These are phyloP conservation scores for Talpa occidentalis DNA, from an alignment of 2,113 vertebrate species.

Conservation along the genomic window DNA sequence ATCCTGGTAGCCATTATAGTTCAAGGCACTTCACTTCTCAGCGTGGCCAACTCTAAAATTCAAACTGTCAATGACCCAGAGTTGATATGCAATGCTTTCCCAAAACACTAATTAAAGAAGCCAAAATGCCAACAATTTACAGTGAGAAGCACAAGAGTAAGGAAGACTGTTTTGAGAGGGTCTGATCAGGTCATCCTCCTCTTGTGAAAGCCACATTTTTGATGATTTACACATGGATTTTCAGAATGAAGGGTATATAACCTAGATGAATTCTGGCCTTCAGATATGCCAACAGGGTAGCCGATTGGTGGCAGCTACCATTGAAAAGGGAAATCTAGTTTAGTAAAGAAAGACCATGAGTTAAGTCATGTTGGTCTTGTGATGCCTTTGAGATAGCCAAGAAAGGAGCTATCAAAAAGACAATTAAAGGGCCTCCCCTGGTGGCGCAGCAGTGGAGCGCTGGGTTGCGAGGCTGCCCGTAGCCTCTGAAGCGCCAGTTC, in stretches of 20 bases:
- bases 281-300: background rate
- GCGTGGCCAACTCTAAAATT: background rate
- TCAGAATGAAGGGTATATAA: background rate
- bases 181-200: background rate
- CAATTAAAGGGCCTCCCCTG: no score
- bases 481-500: no score
- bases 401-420: background rate
- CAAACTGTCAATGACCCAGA: background rate
- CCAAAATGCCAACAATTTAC: background rate
- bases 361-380: background rate
- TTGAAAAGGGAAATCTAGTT: background rate
- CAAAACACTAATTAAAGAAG: background rate
- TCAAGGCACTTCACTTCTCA: background rate
- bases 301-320: background rate
- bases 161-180: background rate
- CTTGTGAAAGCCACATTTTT: background rate
- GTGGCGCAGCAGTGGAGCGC: no score
- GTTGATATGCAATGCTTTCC: background rate
- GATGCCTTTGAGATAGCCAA: background rate
- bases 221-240: background rate
- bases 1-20: background rate
- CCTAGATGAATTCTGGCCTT: background rate
- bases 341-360: background rate
- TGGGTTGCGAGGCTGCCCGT: no score
- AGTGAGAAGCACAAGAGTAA: background rate